Percentiles rank a stretch among this genome's conserved stretches.
These are phyloP conservation scores for Schizaphis graminum DNA, from an alignment of 2,888 invertebrate genomes.

Conservation along the genomic window DNA sequence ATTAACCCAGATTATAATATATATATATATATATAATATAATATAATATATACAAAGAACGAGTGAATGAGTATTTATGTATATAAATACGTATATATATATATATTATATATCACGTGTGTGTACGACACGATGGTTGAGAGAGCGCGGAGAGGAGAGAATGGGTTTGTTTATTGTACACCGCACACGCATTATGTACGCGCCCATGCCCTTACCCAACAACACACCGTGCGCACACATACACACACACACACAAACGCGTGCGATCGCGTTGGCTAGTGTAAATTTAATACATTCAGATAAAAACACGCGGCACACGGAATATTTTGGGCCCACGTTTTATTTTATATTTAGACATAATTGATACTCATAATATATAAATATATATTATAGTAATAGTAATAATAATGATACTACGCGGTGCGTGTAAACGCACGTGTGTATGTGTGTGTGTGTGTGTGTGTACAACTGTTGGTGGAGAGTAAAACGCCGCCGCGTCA, in stretches of 20 bases:
- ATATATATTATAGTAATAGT: slow-evolving; percentile 3
- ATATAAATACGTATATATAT: background rate
- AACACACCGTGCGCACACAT: slow-evolving; percentile 22
- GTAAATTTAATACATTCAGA: slow-evolving; percentile 46
- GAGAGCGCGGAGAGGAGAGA: slow-evolving; percentile 40
- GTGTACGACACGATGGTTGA: background rate
- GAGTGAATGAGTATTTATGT: slow-evolving; percentile 12
- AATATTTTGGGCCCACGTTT: slow-evolving; percentile 54
- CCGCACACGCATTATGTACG: slow-evolving; percentile 64
- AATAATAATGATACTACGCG: background rate
- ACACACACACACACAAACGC: background rate
- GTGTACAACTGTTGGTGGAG: background rate
- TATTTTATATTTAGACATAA: slow-evolving; percentile 49
- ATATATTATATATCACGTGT: background rate
- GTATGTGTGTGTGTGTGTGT: background rate
- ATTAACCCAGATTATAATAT: slow-evolving; percentile 59
- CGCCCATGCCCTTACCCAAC: slow-evolving; percentile 65
- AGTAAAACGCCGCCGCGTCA: slow-evolving; percentile 18
- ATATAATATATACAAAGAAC: slow-evolving; percentile 10
- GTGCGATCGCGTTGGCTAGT: slow-evolving; percentile 1
- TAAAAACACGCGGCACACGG: slow-evolving; percentile 47
- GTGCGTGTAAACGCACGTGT: background rate
- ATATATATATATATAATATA: slow-evolving; percentile 7
- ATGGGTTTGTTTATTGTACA: slow-evolving; percentile 63
- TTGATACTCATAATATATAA: background rate